Percentiles rank a stretch among this genome's conserved stretches.
Evolutionary conservation across 1,140 invertebrate genomes (phyloP).

Genomic region (Zelostemma sp.): DNA sequence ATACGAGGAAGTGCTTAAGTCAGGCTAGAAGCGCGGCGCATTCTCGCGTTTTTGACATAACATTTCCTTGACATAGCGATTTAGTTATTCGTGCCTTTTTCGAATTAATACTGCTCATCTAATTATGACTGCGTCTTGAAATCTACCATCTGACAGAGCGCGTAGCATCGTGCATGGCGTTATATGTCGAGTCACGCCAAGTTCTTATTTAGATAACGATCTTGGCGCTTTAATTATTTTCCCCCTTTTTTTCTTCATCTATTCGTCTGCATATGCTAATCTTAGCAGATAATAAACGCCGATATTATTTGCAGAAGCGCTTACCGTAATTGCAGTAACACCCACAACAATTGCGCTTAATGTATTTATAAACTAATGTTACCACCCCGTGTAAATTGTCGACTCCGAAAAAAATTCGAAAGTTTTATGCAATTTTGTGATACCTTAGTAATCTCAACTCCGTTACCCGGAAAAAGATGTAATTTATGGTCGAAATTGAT

Average conservation of each 20-base stretch:
- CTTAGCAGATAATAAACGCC: slow-evolving; percentile 26
- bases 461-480: too few relatives aligned
- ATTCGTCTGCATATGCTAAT: slow-evolving; percentile 48
- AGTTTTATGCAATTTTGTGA: too few relatives aligned
- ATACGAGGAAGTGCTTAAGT: slow-evolving; percentile 52
- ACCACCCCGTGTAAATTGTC: background rate
- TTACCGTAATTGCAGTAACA: slow-evolving; percentile 37
- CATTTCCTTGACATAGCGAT: slow-evolving; percentile 53
- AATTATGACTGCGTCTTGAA: slow-evolving; percentile 57
- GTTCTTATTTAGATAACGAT: slow-evolving; percentile 54
- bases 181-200: slow-evolving; percentile 51
- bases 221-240: slow-evolving; percentile 51
- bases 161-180: slow-evolving; percentile 35
- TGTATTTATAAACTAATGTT: background rate
- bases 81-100: slow-evolving; percentile 54
- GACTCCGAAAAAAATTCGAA: too few relatives aligned
- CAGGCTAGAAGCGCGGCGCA: slow-evolving; percentile 44
- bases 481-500: too few relatives aligned
- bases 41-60: slow-evolving; percentile 56
- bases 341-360: slow-evolving; percentile 6
- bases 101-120: slow-evolving; percentile 58
- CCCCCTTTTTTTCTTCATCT: slow-evolving; percentile 26
- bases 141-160: slow-evolving; percentile 58
- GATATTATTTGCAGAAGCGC: slow-evolving; percentile 33
- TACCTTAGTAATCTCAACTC: too few relatives aligned